Percentiles rank a stretch among this genome's conserved stretches.
Conservation (phyloP, 2,113 vertebrate genomes). For the Gnathonemus echidnorhynchus region DNA sequence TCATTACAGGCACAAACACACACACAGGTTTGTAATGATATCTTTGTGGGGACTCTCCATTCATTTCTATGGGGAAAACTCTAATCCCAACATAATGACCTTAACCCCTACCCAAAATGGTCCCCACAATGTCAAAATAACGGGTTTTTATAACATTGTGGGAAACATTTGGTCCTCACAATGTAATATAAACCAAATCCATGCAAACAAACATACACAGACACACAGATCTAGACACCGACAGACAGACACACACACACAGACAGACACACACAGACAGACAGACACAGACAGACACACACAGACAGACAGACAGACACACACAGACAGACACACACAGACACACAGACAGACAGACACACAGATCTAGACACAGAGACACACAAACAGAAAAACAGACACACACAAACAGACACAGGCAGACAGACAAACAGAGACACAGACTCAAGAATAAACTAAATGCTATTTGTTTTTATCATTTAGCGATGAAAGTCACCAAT, state of each 20-base stretch:
- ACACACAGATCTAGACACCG: neutral
- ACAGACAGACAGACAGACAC: neutral
- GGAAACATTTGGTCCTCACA: no score
- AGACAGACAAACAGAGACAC: neutral
- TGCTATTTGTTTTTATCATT: neutral
- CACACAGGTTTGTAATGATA: neutral
- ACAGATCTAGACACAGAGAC: neutral
- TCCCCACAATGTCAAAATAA: no score
- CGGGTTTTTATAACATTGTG: no score
- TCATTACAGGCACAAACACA: neutral
- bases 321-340: neutral
- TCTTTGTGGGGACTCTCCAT: no score
- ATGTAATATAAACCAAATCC: no score
- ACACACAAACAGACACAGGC: neutral
- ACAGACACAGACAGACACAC: neutral
- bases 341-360: neutral
- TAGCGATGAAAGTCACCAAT: neutral
- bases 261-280: neutral
- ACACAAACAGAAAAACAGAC: neutral
- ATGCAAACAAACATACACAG: no score
- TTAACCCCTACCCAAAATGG: no score
- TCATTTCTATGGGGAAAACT: no score
- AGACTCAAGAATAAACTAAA: neutral
- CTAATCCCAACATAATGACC: no score
- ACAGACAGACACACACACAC: neutral